These are phyloP conservation scores for Urosaurus nigricauda DNA, from an alignment of 2,797 vertebrate genomes.

Conservation along the genomic window DNA sequence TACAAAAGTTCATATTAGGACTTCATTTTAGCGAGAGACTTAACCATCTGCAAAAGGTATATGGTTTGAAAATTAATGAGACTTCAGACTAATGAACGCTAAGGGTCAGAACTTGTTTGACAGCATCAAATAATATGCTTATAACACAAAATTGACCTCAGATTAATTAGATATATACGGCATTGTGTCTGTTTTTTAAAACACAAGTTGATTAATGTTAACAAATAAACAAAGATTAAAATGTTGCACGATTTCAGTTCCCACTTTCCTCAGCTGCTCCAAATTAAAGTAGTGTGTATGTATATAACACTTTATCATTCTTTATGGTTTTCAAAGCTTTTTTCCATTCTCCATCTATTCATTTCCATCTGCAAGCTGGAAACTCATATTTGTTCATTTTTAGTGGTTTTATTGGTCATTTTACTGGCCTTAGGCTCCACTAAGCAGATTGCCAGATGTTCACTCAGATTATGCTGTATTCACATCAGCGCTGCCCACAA, in stretches of 20 bases:
- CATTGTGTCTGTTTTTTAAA: too few species aligned
- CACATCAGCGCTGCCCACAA: neutral
- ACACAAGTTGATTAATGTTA: too few species aligned
- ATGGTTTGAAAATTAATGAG: neutral
- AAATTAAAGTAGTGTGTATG: too few species aligned
- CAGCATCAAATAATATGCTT: neutral
- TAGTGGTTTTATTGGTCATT: neutral
- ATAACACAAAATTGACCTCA: neutral
- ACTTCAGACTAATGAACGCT: neutral
- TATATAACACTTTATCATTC: too few species aligned
- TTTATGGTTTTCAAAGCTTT: neutral
- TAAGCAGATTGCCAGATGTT: slow-evolving; percentile 2
- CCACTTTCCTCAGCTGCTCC: too few species aligned
- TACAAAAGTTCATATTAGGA: too few species aligned
- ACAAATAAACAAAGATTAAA: too few species aligned
- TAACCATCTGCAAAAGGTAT: neutral
- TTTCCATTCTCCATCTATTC: neutral
- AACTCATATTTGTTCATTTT: neutral
- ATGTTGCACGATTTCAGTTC: too few species aligned
- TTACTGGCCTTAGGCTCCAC: neutral
- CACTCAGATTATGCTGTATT: neutral
- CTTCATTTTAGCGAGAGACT: neutral
- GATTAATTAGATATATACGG: neutral
- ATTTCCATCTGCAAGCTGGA: neutral
- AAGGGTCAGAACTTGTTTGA: neutral